Evolutionary conservation across 2,888 invertebrate species (phyloP), one percentile per base, ranked within the genome.

Genomic region (Ashinkailepas kermadecensis): DNA sequence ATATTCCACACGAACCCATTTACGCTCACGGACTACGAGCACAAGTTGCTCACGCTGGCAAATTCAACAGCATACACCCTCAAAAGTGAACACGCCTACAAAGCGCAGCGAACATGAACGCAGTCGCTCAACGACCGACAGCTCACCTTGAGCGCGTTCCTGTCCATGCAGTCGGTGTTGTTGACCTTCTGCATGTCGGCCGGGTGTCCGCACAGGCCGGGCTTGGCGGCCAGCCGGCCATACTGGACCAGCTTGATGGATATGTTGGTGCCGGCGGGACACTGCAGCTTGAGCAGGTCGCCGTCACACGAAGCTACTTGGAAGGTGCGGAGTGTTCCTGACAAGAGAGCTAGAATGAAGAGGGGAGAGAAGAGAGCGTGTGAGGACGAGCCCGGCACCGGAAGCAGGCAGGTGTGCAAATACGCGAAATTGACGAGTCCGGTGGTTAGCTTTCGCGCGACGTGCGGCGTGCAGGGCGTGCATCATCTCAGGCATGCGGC

Each of bases 301-400:
- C 95, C 94, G 89, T 97, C 96, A 89, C 98, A 98, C 81, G 95
- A 95, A 80, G 95, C 95, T 84, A 93, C 92, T 87, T 96, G 95
- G 88, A 95, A 95, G 79, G 95, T 96, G 86, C 95, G 91, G 85
- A 98, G 90, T 59, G 96, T 96, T 85, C 95, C 95, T 86, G 95
- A 92, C 85, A 98, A 92, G 85, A 96, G 91, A 87, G 94, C 97
- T 97, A 91, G 85, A 88, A 87, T 85, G 85, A 85, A 81, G 80
- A 82, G 74, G 57, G 78, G 80, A 57, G 62, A 67, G 56, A 64
- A 39, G 82, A 80, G 13, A 56, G 57, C 54, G 74, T 54, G 74
- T 74, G 18, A 74, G 74, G 65, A 65, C 7, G 74, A 23, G 2
- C 74, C 74, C 74, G 56, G 74, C 74, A 56, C 74, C 74, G 39